These are phyloP conservation scores for Conistra vaccinii DNA, from an alignment of 2,888 invertebrate species.

Conservation along the genomic window DNA sequence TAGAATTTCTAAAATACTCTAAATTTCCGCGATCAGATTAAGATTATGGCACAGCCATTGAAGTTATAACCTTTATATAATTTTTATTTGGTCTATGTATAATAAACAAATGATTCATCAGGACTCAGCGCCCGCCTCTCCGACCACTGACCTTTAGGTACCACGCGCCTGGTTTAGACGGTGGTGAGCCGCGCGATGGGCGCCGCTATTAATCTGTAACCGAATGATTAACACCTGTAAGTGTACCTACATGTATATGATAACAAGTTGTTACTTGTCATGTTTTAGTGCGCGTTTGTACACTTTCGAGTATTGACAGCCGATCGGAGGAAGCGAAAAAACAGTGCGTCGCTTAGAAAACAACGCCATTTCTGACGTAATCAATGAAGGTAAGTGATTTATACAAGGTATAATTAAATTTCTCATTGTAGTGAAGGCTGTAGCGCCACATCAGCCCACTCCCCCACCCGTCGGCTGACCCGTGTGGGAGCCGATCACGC, in stretches of 20 bases:
- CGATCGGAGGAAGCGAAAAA: background rate
- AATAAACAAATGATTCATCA: background rate
- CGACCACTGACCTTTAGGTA: background rate
- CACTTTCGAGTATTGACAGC: background rate
- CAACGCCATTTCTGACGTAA: slow-evolving; percentile 7
- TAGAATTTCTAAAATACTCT: no score
- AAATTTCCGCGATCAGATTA: no score
- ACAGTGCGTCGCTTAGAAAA: background rate
- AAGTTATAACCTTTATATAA: background rate
- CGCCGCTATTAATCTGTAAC: background rate
- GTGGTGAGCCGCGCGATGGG: background rate
- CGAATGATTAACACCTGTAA: background rate
- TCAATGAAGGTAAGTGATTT: slow-evolving; percentile 11
- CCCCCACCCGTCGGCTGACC: background rate
- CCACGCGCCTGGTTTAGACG: background rate
- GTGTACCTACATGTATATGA: background rate
- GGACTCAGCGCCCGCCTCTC: background rate
- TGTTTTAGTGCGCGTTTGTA: background rate
- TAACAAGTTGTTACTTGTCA: background rate
- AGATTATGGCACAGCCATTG: background rate
- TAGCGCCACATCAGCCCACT: slow-evolving; percentile 36
- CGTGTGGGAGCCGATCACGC: slow-evolving; percentile 12
- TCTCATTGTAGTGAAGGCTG: background rate
- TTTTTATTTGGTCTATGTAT: background rate
- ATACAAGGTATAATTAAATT: slow-evolving; percentile 14